phyloP scores from a whole-genome alignment of 2,797 vertebrate species.

The Darevskia mixta region DNA sequence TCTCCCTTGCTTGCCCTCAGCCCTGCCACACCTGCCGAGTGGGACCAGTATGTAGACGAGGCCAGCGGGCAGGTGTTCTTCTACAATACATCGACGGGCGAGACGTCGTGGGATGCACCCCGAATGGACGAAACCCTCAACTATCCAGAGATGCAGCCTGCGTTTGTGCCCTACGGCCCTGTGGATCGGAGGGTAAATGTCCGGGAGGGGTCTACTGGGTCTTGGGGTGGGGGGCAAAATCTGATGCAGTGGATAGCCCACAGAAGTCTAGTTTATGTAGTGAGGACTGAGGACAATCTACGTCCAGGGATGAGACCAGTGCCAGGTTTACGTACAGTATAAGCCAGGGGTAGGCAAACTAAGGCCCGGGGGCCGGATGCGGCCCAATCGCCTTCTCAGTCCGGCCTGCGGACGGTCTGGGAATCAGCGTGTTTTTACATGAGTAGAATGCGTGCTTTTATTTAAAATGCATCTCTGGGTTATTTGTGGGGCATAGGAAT shows the following conservation, averaged over 20 bases:
- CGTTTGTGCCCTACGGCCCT: constrained; percentile 61
- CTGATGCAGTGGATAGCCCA: not conserved
- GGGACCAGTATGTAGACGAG: constrained; percentile 86
- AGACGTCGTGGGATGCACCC: constrained; percentile 85
- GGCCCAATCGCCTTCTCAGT: too few species aligned
- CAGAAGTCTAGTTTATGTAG: too few species aligned
- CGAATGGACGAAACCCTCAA: constrained; percentile 55
- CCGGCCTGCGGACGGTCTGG: too few species aligned
- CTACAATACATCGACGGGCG: constrained; percentile 84
- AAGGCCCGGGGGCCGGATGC: too few species aligned
- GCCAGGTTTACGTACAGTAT: too few species aligned
- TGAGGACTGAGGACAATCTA: not conserved
- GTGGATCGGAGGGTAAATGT: constrained; percentile 80
- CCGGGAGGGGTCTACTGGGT: rapidly evolving
- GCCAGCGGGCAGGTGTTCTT: constrained; percentile 84
- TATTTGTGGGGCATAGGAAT: too few species aligned
- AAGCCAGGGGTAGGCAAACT: too few species aligned
- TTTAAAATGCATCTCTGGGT: too few species aligned
- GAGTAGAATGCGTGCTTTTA: too few species aligned
- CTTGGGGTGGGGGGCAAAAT: not conserved
- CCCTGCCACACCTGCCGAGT: constrained; percentile 70
- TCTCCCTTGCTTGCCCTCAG: constrained; percentile 66
- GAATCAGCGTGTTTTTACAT: too few species aligned
- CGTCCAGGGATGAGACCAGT: not conserved
- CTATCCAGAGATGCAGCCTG: constrained; percentile 73